phyloP scores from a whole-genome alignment of 1,140 invertebrate species.

The Venustaconcha ellipsiformis region DNA sequence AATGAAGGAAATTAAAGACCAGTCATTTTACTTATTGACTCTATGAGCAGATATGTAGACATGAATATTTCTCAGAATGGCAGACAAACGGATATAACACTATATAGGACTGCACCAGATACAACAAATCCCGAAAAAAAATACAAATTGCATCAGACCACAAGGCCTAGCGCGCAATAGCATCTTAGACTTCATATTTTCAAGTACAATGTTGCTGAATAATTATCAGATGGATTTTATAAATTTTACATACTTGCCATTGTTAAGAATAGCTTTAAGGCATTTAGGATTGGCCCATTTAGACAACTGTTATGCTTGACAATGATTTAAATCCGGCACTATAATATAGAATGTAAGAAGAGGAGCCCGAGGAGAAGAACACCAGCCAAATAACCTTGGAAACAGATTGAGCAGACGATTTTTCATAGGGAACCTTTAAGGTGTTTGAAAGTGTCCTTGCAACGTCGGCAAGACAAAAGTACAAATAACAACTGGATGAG shows the following conservation, averaged over 20 bases:
- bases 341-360: neutral
- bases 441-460: too few species aligned
- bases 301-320: conserved; percentile 2
- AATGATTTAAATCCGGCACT: conserved; percentile 10
- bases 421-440: too few species aligned
- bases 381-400: too few species aligned
- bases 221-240: conserved; percentile 30
- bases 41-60: conserved; percentile 12
- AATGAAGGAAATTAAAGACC: conserved; percentile 23
- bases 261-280: conserved; percentile 30
- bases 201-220: conserved; percentile 34
- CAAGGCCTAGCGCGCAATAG: conserved; percentile 13
- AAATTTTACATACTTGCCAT: conserved; percentile 37
- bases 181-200: conserved; percentile 17
- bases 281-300: conserved; percentile 25
- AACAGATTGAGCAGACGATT: too few species aligned
- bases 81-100: conserved; percentile 8
- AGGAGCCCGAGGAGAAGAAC: too few species aligned
- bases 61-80: conserved; percentile 1
- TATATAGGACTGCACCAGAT: conserved; percentile 22
- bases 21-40: conserved; percentile 28
- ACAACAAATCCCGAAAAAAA: conserved; percentile 33
- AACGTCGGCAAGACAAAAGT: too few species aligned
- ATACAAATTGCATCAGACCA: conserved; percentile 22
- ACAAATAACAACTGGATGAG: too few species aligned